A percentile compares a stretch with the other conserved stretches of the same genome.
phyloP scores from a whole-genome alignment of 2,888 invertebrate genomes.

The Gisinianus flammeolus region DNA sequence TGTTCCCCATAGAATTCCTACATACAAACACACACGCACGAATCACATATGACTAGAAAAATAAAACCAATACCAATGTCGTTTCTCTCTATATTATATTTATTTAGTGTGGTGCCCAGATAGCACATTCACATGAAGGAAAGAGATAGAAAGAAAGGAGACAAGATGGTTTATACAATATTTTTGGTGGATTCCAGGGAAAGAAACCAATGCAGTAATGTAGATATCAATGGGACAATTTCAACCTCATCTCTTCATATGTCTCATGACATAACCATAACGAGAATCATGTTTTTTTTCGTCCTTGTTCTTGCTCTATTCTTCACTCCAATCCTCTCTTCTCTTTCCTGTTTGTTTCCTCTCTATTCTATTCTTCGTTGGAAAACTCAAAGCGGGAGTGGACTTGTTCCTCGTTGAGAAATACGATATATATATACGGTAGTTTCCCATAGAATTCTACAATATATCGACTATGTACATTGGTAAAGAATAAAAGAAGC shows the following conservation, averaged over 20 bases:
- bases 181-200: background rate
- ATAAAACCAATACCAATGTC: too few species aligned
- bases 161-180: background rate
- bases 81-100: too few species aligned
- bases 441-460: too few species aligned
- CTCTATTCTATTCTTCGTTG: background rate
- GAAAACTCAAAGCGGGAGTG: too few species aligned
- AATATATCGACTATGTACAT: too few species aligned
- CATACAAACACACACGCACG: background rate
- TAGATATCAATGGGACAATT: conserved; percentile 6
- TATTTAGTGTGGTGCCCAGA: too few species aligned
- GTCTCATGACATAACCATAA: conserved; percentile 25
- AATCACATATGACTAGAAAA: background rate
- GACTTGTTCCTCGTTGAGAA: too few species aligned
- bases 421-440: too few species aligned
- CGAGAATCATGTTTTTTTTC: conserved; percentile 13
- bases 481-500: background rate
- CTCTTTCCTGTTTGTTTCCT: background rate
- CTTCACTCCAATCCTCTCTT: background rate
- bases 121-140: background rate
- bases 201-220: background rate
- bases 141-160: background rate
- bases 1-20: conserved; percentile 41
- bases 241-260: background rate
- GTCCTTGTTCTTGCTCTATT: too few species aligned